Evolutionary conservation across 2,113 vertebrate species (phyloP).

Genomic region (Menura novaehollandiae): DNA sequence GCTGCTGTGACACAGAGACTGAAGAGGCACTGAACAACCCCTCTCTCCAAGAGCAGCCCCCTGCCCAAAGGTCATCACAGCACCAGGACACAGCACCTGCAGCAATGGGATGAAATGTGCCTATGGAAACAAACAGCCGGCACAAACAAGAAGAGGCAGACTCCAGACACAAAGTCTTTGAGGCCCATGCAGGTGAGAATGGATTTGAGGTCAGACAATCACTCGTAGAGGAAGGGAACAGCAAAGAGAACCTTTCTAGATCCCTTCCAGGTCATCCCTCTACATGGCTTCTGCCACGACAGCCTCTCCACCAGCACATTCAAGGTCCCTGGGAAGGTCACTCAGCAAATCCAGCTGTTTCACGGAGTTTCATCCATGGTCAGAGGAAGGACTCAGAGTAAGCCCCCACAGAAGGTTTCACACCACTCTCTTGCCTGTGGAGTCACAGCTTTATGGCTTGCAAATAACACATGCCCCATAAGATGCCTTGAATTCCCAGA

Average conservation of each 20-base stretch:
- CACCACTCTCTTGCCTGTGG: not conserved
- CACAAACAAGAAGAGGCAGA: accelerated
- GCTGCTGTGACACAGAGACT: not conserved
- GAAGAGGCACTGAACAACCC: not conserved
- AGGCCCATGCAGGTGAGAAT: not conserved
- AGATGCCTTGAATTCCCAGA: not conserved
- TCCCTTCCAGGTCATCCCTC: not conserved
- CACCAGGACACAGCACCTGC: not conserved
- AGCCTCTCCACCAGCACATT: not conserved
- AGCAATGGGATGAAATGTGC: not conserved
- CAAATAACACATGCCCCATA: not conserved
- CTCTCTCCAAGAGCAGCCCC: not conserved
- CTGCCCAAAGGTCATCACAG: not conserved
- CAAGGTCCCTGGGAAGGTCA: not conserved
- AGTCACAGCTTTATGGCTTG: not conserved
- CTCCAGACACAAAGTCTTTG: not conserved
- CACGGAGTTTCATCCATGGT: not conserved
- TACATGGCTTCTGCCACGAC: not conserved
- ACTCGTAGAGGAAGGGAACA: accelerated
- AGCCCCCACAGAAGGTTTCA: not conserved
- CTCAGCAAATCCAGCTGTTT: not conserved
- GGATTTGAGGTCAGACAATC: not conserved
- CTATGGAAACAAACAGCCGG: not conserved
- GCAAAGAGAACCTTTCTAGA: not conserved
- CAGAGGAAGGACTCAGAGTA: not conserved